phyloP scores from a whole-genome alignment of 1,140 invertebrate species.

The Bombus huntii region DNA sequence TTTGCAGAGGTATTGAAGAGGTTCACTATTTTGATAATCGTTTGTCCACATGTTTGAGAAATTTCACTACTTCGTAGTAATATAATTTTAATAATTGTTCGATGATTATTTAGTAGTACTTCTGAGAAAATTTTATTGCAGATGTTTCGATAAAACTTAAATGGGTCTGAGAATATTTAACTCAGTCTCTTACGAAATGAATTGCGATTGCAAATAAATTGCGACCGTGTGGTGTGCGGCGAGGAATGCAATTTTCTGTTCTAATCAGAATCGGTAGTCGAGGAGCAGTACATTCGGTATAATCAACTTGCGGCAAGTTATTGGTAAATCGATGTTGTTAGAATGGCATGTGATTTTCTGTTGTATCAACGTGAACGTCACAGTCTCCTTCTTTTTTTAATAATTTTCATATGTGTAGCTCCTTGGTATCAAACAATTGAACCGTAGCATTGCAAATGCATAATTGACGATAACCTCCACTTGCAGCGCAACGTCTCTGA shows the following conservation, averaged over 20 bases:
- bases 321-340: background rate
- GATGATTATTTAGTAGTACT: background rate
- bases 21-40: too few relatives aligned
- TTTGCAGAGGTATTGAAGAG: too few relatives aligned
- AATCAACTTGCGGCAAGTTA: conserved; percentile 7
- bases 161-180: background rate
- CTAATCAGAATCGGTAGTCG: too few relatives aligned
- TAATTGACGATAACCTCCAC: conserved; percentile 19
- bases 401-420: background rate
- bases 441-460: background rate
- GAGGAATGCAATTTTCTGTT: background rate
- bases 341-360: background rate
- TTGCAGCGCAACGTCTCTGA: background rate
- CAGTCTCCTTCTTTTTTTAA: background rate
- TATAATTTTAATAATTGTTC: background rate
- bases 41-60: too few relatives aligned
- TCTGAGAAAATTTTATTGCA: background rate
- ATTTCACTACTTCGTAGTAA: too few relatives aligned
- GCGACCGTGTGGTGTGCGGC: too few relatives aligned
- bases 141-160: background rate
- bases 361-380: background rate
- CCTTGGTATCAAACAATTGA: background rate
- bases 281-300: background rate
- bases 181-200: background rate
- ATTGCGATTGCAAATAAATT: background rate